Evolutionary conservation across 1,140 invertebrate species (phyloP).

Genomic region (Leucophenga varia): DNA sequence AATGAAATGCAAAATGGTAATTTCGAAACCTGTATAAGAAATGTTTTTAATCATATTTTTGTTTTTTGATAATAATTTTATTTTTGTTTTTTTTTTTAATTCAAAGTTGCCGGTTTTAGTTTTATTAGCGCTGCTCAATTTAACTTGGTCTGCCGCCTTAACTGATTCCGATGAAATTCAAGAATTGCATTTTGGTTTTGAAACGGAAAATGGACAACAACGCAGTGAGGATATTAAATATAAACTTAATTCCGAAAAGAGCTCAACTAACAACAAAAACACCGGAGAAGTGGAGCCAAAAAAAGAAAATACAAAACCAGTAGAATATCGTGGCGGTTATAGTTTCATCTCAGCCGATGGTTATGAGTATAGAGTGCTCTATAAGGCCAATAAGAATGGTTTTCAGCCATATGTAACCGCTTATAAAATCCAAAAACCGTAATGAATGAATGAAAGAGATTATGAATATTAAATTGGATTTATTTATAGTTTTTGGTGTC

Average conservation of each 20-base stretch:
- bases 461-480: no score
- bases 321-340: slow-evolving; percentile 63
- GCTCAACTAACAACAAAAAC: slow-evolving; percentile 3
- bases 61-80: slow-evolving; percentile 5
- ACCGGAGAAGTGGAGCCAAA: background rate
- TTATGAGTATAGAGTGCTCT: slow-evolving; percentile 66
- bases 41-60: background rate
- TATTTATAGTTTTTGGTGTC: no score
- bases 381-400: slow-evolving; percentile 71
- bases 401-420: slow-evolving; percentile 67
- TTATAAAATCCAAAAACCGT: slow-evolving; percentile 32
- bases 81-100: no score
- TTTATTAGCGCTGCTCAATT: no score
- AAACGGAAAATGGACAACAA: slow-evolving; percentile 44
- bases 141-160: no score
- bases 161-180: no score
- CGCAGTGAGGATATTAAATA: slow-evolving; percentile 42
- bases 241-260: slow-evolving; percentile 18
- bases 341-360: slow-evolving; percentile 69
- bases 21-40: background rate
- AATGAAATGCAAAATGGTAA: no score
- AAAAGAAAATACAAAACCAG: slow-evolving; percentile 22
- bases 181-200: slow-evolving; percentile 25
- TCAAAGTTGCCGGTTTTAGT: no score
- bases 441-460: no score